Percentiles rank a stretch among this genome's conserved stretches.
phyloP scores from a whole-genome alignment of 1,140 invertebrate genomes.

The Micrasema minimum region DNA sequence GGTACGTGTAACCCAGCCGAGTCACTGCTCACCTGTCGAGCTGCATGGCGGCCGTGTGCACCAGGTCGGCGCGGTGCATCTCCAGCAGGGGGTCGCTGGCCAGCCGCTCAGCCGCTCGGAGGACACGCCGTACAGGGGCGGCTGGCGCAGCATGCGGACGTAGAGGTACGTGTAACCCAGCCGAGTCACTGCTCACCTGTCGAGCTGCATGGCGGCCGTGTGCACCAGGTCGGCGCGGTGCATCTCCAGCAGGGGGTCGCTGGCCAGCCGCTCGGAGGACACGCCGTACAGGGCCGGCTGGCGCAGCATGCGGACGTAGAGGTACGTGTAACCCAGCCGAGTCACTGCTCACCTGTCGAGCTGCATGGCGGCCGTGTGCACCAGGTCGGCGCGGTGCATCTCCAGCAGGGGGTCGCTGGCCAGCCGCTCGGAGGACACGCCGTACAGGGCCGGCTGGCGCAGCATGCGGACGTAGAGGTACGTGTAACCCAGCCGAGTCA shows the following conservation, averaged over 20 bases:
- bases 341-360: slow-evolving; percentile 74
- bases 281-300: slow-evolving; percentile 92
- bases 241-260: slow-evolving; percentile 87
- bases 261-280: slow-evolving; percentile 79
- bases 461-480: slow-evolving; percentile 90
- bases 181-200: slow-evolving; percentile 65
- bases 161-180: slow-evolving; percentile 96
- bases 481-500: too few relatives aligned
- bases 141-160: slow-evolving; percentile 87
- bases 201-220: slow-evolving; percentile 90
- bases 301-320: slow-evolving; percentile 92
- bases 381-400: slow-evolving; percentile 89
- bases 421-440: slow-evolving; percentile 83
- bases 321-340: slow-evolving; percentile 88
- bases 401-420: slow-evolving; percentile 88
- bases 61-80: slow-evolving; percentile 89
- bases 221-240: slow-evolving; percentile 96
- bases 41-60: slow-evolving; percentile 92
- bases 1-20: slow-evolving; percentile 88
- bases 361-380: slow-evolving; percentile 93
- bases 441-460: slow-evolving; percentile 87
- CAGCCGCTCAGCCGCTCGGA: too few relatives aligned
- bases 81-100: slow-evolving; percentile 88
- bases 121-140: slow-evolving; percentile 89
- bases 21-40: slow-evolving; percentile 74